These are phyloP conservation scores for Saccopteryx bilineata DNA, from an alignment of 2,113 vertebrate genomes.

Conservation along the genomic window DNA sequence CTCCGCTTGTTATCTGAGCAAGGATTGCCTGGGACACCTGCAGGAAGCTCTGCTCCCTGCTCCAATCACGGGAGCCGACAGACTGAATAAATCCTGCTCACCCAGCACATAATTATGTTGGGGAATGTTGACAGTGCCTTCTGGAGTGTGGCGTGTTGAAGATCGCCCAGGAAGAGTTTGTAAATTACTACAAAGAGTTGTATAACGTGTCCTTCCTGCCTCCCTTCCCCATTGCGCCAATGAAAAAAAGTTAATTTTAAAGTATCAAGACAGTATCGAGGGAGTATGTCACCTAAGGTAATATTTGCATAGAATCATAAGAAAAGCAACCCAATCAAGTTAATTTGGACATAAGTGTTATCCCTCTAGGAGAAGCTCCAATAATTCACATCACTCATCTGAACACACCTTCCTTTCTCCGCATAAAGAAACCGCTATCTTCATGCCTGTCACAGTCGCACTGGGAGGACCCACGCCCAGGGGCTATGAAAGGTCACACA, in stretches of 20 bases:
- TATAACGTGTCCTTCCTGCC: not conserved
- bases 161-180: not conserved
- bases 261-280: not conserved
- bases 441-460: not conserved
- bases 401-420: not conserved
- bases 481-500: not conserved
- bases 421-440: not conserved
- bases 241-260: not conserved
- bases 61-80: rapidly evolving
- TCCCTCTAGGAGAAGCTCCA: not conserved
- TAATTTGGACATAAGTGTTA: not conserved
- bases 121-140: not conserved
- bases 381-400: not conserved
- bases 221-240: not conserved
- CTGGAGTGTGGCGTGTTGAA: not conserved
- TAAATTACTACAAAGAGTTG: not conserved
- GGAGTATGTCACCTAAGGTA: not conserved
- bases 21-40: not conserved
- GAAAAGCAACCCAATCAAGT: not conserved
- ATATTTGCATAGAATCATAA: not conserved
- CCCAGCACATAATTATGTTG: not conserved
- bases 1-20: not conserved
- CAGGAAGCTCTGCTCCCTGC: not conserved
- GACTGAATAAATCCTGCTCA: not conserved
- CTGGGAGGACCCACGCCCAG: not conserved